A percentile compares a stretch with the other conserved stretches of the same genome.
These are phyloP conservation scores for Chrysotoxum bicinctum DNA, from an alignment of 2,888 invertebrate species.

Conservation along the genomic window DNA sequence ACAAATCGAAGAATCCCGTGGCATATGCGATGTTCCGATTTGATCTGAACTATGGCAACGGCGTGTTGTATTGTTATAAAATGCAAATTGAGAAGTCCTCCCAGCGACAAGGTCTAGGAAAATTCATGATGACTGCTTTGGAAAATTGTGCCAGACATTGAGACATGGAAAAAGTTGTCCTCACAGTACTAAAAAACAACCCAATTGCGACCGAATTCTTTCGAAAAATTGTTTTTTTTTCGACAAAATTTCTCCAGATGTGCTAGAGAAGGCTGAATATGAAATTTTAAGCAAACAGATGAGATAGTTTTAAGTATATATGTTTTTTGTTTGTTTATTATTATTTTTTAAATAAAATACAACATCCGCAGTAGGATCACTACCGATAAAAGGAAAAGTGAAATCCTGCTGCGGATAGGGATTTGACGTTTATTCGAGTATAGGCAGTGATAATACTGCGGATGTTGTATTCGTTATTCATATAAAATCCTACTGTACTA, in stretches of 20 bases:
- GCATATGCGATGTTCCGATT: conserved; percentile 90
- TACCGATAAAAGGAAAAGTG: no score
- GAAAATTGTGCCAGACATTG: conserved; percentile 88
- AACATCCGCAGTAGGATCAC: no score
- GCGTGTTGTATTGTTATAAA: conserved; percentile 92
- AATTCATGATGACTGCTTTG: conserved; percentile 89
- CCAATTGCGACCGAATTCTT: conserved; percentile 86
- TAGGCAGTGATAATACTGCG: no score
- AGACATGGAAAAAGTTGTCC: conserved; percentile 88
- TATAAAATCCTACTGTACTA: no score
- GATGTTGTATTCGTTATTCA: no score
- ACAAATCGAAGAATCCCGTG: conserved; percentile 82
- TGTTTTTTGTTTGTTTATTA: conserved; percentile 17
- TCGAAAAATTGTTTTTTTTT: conserved; percentile 85
- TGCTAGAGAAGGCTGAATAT: conserved; percentile 84
- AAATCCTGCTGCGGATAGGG: no score
- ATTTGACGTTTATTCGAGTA: no score
- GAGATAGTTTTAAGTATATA: conserved; percentile 36
- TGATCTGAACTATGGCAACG: conserved; percentile 86
- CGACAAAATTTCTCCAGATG: conserved; percentile 87
- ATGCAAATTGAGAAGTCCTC: conserved; percentile 87
- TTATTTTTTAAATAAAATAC: conserved; percentile 38
- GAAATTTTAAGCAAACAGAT: conserved; percentile 84
- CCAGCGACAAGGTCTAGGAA: conserved; percentile 89
- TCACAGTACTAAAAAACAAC: conserved; percentile 90